Percentiles rank a stretch among this genome's conserved stretches.
Conservation (phyloP, 2,113 vertebrate genomes). For the Triplophysa rosa region DNA sequence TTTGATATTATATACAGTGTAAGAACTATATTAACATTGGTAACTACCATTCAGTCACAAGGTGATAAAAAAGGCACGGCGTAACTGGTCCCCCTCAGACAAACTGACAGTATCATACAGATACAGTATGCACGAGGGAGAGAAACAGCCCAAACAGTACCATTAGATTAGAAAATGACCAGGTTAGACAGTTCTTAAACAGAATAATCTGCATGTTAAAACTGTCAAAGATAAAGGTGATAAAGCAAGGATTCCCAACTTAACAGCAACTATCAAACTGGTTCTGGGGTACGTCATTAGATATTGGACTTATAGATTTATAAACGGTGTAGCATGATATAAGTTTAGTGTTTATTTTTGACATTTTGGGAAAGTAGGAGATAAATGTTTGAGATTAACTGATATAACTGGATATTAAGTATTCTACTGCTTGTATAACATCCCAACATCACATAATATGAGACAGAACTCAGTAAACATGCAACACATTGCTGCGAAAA, state of each 20-base stretch:
- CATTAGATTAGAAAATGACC: conserved; percentile 20
- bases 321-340: not conserved
- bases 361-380: not conserved
- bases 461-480: not conserved
- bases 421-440: not conserved
- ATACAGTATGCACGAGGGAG: not conserved
- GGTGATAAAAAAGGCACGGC: conserved; percentile 55
- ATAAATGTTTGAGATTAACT: not conserved
- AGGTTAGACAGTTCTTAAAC: conserved; percentile 2
- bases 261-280: not conserved
- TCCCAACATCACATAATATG: not conserved
- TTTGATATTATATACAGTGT: conserved; percentile 43
- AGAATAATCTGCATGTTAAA: not conserved
- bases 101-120: not conserved
- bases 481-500: not conserved
- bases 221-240: not conserved
- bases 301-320: not conserved
- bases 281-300: not conserved
- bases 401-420: not conserved
- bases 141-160: conserved; percentile 3
- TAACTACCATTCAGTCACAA: conserved; percentile 51
- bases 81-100: conserved; percentile 8
- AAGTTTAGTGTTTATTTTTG: not conserved
- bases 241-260: not conserved
- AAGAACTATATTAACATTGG: conserved; percentile 41